Base-by-base conservation (phyloP, 2,888 invertebrate species). In the Hoplodrina ambigua region DNA sequence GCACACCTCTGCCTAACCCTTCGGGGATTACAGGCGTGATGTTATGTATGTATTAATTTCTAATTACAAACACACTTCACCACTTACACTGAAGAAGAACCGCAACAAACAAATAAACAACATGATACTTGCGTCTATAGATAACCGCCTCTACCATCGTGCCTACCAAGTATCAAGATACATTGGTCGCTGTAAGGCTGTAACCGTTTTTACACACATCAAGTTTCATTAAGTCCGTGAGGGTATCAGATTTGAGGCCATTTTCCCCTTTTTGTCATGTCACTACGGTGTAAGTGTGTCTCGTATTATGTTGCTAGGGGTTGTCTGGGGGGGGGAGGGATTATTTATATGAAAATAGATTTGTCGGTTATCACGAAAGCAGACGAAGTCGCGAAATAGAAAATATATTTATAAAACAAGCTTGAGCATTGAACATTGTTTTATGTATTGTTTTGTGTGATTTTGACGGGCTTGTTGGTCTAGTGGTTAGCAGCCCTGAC, bases 201-300 rank as follows among this genome's bases (percentile, higher is more conserved):
- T 71, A 72, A 10, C 73, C 63, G 72, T 82, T 82, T 80, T 83
- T 84, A 77, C 58, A 46, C 66, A 65, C 73, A 84, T 81, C 78
- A 82, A 81, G 72, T 76, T 84, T 81, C 81, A 84, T 83, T 82
- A 82, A 70, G 63, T 70, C 64, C 55, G 37, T 58, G 41, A 66
- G 65, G 70, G 67, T 73, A 76, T 84, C 80, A 73, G 75, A 84
- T 84, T 78, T 73, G 62, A 30, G 30, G 4, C 46, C 30, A 37
- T 61, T 54, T 62, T 49, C 33, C 44, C 58, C 69, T 74, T 82
- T 83, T 82, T 82, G 72, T 56, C 30, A 30, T n/a, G 58, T 54
- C 55, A 41, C 56, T 49, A 7, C 17, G 25, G 52, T 54, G 63
- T 53, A 56, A 64, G 55, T 44, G 44, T 64, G 17, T 52, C 25